Percentiles rank a stretch among this genome's conserved stretches.
Evolutionary conservation across 2,797 vertebrate species (phyloP).

Genomic region (Phoeniculus purpureus): DNA sequence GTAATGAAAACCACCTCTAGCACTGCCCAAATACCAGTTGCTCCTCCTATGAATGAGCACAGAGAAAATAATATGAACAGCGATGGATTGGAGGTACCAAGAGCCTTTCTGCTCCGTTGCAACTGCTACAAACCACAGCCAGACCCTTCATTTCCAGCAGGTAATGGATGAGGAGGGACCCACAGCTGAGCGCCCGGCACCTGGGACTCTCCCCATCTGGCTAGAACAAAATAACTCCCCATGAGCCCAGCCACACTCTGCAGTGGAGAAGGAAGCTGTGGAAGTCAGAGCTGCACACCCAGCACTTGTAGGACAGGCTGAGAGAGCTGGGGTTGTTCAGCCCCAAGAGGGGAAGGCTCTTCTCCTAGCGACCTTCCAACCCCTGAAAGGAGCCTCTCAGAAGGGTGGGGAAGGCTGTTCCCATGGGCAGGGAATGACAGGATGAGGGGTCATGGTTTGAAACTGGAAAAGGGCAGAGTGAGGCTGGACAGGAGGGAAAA

Average conservation of each 20-base stretch:
- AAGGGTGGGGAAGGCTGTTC: no score
- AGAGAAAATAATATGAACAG: not conserved
- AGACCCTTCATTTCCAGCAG: not conserved
- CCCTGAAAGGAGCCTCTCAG: no score
- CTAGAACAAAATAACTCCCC: not conserved
- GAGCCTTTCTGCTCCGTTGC: not conserved
- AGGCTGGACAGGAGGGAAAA: no score
- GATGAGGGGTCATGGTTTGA: no score
- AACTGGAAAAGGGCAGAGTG: no score
- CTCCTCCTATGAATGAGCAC: not conserved
- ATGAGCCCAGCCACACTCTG: not conserved
- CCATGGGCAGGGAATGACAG: no score
- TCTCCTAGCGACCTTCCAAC: no score
- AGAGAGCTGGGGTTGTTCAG: no score
- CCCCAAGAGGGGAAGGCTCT: no score
- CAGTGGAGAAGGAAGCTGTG: not conserved
- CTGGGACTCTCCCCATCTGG: not conserved
- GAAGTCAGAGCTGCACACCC: not conserved
- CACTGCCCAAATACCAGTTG: not conserved
- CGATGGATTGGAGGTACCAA: not conserved
- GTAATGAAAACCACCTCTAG: accelerated
- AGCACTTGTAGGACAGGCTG: not conserved
- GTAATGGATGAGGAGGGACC: not conserved
- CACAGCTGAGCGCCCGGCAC: not conserved
- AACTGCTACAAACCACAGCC: not conserved